These are phyloP conservation scores for Brachyistius frenatus DNA, from an alignment of 2,113 vertebrate species.

Conservation along the genomic window DNA sequence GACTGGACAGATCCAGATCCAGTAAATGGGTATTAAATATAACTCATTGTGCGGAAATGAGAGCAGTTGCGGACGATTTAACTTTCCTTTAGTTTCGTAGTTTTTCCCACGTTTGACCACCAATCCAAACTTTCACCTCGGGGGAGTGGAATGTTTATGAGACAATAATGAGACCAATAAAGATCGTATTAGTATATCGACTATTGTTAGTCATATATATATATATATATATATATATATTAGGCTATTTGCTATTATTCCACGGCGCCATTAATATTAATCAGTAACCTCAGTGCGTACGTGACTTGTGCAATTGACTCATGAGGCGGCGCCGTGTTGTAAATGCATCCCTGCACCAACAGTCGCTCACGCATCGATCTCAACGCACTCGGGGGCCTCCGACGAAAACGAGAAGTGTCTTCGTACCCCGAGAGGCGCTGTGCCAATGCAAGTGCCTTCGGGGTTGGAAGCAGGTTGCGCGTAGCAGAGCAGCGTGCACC, in stretches of 20 bases:
- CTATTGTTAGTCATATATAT: too few relatives aligned
- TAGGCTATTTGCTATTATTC: too few relatives aligned
- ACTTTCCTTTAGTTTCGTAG: not conserved
- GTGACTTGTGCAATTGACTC: too few relatives aligned
- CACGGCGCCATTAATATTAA: too few relatives aligned
- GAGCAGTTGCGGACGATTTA: not conserved
- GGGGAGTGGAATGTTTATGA: not conserved
- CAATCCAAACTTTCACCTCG: not conserved
- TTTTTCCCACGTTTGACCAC: not conserved
- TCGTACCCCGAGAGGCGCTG: slow-evolving; percentile 35
- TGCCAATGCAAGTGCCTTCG: slow-evolving; percentile 49
- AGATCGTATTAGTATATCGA: not conserved
- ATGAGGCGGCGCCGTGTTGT: not conserved
- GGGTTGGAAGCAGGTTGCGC: slow-evolving; percentile 46
- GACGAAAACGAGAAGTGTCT: slow-evolving; percentile 48
- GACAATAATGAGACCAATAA: not conserved
- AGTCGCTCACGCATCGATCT: slow-evolving; percentile 64
- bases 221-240: too few relatives aligned
- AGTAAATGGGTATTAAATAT: not conserved
- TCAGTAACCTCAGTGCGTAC: too few relatives aligned
- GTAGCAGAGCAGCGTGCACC: slow-evolving; percentile 47
- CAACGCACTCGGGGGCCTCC: slow-evolving; percentile 49
- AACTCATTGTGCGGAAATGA: not conserved
- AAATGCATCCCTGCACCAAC: slow-evolving; percentile 40
- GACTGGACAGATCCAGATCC: not conserved